Percentiles rank a stretch among this genome's conserved stretches.
Evolutionary conservation across 2,888 invertebrate genomes (phyloP).

Genomic region (Andricus quercusramuli): DNA sequence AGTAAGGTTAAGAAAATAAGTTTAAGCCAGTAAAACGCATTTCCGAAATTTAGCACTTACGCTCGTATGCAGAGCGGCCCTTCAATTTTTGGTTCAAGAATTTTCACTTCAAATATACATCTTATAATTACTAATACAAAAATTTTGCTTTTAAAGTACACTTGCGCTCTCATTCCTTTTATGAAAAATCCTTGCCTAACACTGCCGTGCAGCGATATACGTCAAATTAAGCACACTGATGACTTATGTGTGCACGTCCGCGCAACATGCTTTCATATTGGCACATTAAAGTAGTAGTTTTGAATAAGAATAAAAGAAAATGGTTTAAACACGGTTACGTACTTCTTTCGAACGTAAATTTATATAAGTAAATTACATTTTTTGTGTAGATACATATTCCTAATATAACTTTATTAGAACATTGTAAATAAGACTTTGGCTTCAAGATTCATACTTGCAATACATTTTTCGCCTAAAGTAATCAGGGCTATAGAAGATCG

Average conservation of each 20-base stretch:
- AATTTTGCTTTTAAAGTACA: background rate
- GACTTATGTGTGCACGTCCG: background rate
- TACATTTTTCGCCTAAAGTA: conserved; percentile 17
- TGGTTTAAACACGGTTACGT: background rate
- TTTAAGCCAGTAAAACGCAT: no score
- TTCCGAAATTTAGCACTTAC: no score
- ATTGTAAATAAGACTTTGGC: background rate
- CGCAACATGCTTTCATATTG: conserved; percentile 9
- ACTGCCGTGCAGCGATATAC: conserved; percentile 18
- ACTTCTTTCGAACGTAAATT: background rate
- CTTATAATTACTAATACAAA: background rate
- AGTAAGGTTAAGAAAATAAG: no score
- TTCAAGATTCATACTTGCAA: conserved; percentile 7
- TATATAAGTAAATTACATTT: background rate
- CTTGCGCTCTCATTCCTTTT: background rate
- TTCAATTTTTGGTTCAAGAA: background rate
- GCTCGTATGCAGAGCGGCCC: no score
- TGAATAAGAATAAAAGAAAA: background rate
- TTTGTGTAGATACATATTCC: background rate
- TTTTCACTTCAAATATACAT: background rate
- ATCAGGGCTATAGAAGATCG: background rate
- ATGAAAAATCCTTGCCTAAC: conserved; percentile 4
- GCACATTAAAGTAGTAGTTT: background rate
- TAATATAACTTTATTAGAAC: conserved; percentile 14
- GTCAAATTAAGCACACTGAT: conserved; percentile 16